phyloP scores from a whole-genome alignment of 2,888 invertebrate species.

The Drosophila maculinotata region DNA sequence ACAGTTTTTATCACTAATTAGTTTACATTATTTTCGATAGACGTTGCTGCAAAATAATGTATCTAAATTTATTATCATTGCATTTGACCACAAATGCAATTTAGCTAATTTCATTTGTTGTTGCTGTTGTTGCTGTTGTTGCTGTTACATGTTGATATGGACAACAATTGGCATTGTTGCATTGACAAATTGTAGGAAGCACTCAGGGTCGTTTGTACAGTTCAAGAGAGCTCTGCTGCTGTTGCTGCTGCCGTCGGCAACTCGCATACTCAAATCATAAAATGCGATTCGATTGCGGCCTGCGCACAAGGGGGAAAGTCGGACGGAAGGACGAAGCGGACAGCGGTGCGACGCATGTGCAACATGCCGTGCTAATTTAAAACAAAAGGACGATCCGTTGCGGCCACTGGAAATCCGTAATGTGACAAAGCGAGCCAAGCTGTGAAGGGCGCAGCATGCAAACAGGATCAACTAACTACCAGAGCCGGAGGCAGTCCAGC shows the following conservation, averaged over 20 bases:
- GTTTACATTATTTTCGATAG: constrained; percentile 72
- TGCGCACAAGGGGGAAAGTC: constrained; percentile 3
- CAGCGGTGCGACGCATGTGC: constrained; percentile 66
- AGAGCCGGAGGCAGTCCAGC: constrained; percentile 26
- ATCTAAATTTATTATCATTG: constrained; percentile 77
- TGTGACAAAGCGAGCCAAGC: constrained; percentile 56
- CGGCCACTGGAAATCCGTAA: constrained; percentile 61
- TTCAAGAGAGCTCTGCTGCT: too few species aligned
- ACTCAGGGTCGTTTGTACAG: constrained; percentile 32
- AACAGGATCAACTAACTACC: constrained; percentile 75
- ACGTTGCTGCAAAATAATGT: constrained; percentile 53
- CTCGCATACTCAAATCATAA: background rate
- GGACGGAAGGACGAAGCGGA: constrained; percentile 9
- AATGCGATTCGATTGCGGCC: constrained; percentile 2
- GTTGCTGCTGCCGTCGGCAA: constrained; percentile 39
- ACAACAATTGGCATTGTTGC: constrained; percentile 54
- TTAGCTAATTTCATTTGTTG: constrained; percentile 62
- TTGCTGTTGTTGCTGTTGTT: constrained; percentile 29
- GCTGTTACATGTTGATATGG: constrained; percentile 29
- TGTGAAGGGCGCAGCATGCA: constrained; percentile 79
- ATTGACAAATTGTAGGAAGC: constrained; percentile 70
- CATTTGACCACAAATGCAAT: constrained; percentile 76
- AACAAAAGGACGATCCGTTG: constrained; percentile 70
- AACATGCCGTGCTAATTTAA: constrained; percentile 77
- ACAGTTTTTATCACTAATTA: constrained; percentile 76